Evolutionary conservation across 2,797 vertebrate genomes (phyloP).

Genomic region (Spinus olivaceus): DNA sequence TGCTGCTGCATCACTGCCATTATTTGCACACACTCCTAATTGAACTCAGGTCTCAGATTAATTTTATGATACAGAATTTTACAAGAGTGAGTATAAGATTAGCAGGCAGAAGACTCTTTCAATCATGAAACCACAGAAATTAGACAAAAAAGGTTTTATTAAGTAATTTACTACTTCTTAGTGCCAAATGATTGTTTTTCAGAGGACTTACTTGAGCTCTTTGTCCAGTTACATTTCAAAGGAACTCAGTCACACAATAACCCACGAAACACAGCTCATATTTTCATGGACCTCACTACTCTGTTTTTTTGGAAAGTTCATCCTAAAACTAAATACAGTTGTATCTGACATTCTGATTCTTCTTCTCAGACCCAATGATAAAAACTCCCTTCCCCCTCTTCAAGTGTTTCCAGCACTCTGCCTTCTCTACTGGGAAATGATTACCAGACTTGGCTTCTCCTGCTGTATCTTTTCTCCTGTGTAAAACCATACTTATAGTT

Average conservation of each 20-base stretch:
- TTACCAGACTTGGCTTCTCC: not conserved
- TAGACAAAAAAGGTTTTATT: not conserved
- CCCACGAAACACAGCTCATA: not conserved
- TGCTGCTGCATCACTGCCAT: not conserved
- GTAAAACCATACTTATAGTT: not conserved
- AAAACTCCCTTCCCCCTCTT: not conserved
- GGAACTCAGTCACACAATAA: not conserved
- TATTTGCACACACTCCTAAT: not conserved
- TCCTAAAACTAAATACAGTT: not conserved
- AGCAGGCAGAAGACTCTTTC: not conserved
- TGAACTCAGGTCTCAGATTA: not conserved
- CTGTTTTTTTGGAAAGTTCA: not conserved
- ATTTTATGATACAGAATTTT: not conserved
- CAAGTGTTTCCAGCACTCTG: not conserved
- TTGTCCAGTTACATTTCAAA: not conserved
- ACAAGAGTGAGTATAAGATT: not conserved
- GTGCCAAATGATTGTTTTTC: slow-evolving; percentile 12
- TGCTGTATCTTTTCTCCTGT: not conserved
- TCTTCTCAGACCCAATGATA: not conserved
- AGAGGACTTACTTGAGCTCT: not conserved
- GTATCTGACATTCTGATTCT: not conserved
- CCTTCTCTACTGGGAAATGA: not conserved
- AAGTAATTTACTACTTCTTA: not conserved
- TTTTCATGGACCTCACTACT: not conserved
- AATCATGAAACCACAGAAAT: not conserved